A percentile compares a stretch with the other conserved stretches of the same genome.
These are phyloP conservation scores for Achlya flavicornis DNA, from an alignment of 2,888 invertebrate genomes.

Conservation along the genomic window DNA sequence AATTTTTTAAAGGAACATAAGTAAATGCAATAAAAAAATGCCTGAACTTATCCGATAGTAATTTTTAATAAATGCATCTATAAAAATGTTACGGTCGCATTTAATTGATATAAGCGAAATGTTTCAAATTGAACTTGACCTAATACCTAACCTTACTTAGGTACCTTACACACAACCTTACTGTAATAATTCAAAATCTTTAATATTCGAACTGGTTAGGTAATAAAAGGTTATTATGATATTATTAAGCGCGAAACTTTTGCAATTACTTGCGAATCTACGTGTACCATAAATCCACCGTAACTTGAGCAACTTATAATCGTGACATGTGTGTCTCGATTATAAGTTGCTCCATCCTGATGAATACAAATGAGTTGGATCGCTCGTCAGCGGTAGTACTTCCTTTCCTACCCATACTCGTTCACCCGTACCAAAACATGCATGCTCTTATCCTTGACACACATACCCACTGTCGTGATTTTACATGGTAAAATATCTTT, in stretches of 20 bases:
- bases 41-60: no score
- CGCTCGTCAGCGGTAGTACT: constrained; percentile 23
- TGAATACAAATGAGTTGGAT: constrained; percentile 48
- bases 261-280: constrained; percentile 17
- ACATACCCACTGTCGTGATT: constrained; percentile 36
- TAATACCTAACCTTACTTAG: no score
- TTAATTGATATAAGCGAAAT: background rate
- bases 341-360: constrained; percentile 37
- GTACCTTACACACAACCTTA: no score
- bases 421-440: constrained; percentile 18
- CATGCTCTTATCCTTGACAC: constrained; percentile 47
- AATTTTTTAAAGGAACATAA: no score
- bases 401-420: constrained; percentile 25
- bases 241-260: constrained; percentile 19
- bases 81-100: no score
- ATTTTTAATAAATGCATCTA: no score
- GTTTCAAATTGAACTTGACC: background rate
- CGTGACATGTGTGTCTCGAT: no score
- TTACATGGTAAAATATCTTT: constrained; percentile 9
- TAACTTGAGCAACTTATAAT: constrained; percentile 27
- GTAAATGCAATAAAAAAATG: no score
- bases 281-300: constrained; percentile 27
- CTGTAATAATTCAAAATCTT: background rate
- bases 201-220: background rate
- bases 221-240: constrained; percentile 15